A percentile compares a stretch with the other conserved stretches of the same genome.
phyloP scores from a whole-genome alignment of 2,113 vertebrate genomes.

The Brachyistius frenatus region DNA sequence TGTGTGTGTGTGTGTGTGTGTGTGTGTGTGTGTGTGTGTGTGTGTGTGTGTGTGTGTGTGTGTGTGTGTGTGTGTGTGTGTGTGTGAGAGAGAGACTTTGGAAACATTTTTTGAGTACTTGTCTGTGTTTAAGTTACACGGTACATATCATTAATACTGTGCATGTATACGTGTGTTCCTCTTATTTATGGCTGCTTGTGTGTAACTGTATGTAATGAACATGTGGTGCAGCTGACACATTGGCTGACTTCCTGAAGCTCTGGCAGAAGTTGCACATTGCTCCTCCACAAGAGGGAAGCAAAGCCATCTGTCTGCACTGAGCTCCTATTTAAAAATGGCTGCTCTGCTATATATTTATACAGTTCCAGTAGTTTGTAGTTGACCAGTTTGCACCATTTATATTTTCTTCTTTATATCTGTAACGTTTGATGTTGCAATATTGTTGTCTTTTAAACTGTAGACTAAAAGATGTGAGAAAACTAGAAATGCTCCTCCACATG shows the following conservation, averaged over 20 bases:
- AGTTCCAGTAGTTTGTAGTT: background rate
- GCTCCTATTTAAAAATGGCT: conserved; percentile 11
- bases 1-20: too few species aligned
- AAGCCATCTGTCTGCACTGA: conserved; percentile 1
- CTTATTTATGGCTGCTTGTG: background rate
- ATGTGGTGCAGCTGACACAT: background rate
- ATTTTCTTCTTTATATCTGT: background rate
- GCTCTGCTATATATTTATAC: background rate
- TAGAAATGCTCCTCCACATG: background rate
- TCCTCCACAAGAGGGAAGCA: conserved; percentile 40
- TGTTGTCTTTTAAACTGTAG: too few species aligned
- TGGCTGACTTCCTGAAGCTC: background rate
- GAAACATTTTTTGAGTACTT: background rate
- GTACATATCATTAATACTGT: accelerated
- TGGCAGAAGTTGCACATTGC: conserved; percentile 7
- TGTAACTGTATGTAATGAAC: background rate
- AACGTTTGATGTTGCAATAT: background rate
- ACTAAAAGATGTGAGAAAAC: too few species aligned
- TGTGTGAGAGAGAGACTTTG: background rate
- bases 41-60: background rate
- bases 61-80: too few species aligned
- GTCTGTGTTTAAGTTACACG: too few species aligned
- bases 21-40: background rate
- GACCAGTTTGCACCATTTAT: background rate
- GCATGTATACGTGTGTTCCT: background rate